Percentiles rank a stretch among this genome's conserved stretches.
Conservation (phyloP, 2,113 vertebrate genomes). For the Gorilla gorilla region DNA sequence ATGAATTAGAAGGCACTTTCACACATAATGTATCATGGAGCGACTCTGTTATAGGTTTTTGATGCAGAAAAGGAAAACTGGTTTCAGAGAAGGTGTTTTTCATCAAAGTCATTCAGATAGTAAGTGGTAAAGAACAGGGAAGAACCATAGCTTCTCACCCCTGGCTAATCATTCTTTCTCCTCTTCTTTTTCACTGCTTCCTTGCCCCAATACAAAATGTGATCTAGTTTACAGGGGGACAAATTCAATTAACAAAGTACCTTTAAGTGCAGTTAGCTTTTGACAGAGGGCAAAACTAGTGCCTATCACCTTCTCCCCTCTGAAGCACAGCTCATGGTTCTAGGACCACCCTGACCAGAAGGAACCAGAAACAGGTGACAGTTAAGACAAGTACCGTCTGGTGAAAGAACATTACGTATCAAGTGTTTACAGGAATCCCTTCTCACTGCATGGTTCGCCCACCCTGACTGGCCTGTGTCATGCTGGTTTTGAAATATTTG, state of each 20-base stretch:
- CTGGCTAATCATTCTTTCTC: neutral
- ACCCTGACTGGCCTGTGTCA: neutral
- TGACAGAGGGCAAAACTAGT: neutral
- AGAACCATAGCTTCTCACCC: neutral
- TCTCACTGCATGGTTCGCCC: neutral
- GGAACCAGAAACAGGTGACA: neutral
- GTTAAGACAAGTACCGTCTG: neutral
- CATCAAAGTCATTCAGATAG: neutral
- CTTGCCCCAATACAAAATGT: neutral
- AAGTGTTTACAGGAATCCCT: neutral
- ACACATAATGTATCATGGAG: neutral
- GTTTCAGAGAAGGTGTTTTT: neutral
- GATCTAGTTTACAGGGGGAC: neutral
- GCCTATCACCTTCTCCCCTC: fast-evolving
- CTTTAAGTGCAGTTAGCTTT: neutral
- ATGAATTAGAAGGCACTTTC: neutral
- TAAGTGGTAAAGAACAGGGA: neutral
- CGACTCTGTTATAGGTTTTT: neutral
- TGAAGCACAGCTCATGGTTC: neutral
- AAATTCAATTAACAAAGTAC: neutral
- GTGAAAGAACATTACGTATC: neutral
- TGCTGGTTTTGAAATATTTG: neutral
- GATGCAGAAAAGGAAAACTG: neutral
- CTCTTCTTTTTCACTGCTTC: neutral
- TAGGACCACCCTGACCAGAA: neutral